Evolutionary conservation across 2,797 vertebrate species (phyloP), one percentile per base, ranked within the genome.

Genomic region (Schizopygopsis malacanthus): DNA sequence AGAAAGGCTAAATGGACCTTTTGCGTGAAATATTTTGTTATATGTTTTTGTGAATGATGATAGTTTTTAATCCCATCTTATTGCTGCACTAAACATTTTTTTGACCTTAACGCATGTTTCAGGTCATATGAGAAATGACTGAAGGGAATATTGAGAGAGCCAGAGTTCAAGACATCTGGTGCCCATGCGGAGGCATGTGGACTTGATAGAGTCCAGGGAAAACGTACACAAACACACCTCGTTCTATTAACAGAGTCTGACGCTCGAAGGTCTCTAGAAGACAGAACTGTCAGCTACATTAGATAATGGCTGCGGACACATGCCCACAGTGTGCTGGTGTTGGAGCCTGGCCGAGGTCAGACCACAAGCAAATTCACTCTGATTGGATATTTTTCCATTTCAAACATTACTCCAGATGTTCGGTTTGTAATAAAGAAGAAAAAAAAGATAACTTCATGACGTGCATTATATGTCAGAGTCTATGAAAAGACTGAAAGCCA

Each of bases 371-470:
- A 93, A 91, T 93, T 89, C 89, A 92, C 89, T 92, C 90, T 94
- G 94, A 94, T 93, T 94, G 93, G 93, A 94, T 91, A 92, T 93
- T 93, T 93, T 94, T 93, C 76, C 91, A 92, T 94, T 93, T 89
- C 92, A 92, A 93, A 93, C 92, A 87, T 52, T 81, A 89, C 90
- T 94, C 94, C 95, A 96, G 94, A 95, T 95, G 95, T 95, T 93
- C 94, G 92, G 92, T 93, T 67, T 86, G 63, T 78, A 85, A 52
- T 16, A 25, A 50, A 52, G 45, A 69, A 63, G n/a, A 61, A 16
- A 86, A 41, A 41, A 47, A 54, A 22, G 33, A 73, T 77, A 85
- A 87, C 82, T 83, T 89, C 87, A 56, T 92, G 37, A 93, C 91
- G 83, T 88, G 87, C 90, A 89, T 92, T 91, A 92, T 92, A 93